These are phyloP conservation scores for Cranoglanis bouderius DNA, from an alignment of 2,113 vertebrate species.

Conservation along the genomic window DNA sequence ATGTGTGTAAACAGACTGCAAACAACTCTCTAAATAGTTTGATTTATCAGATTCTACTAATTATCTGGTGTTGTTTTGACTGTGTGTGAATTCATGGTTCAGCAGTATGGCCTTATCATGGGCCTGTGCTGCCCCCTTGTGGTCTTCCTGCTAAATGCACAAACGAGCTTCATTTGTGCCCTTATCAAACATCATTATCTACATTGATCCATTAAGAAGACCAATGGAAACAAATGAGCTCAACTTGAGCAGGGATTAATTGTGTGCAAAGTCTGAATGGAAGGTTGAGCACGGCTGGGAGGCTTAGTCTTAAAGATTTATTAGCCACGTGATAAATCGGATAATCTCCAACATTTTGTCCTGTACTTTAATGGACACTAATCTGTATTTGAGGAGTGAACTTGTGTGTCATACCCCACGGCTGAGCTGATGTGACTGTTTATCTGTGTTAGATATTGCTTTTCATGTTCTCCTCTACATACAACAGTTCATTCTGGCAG, in stretches of 20 bases:
- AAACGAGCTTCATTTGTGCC: constrained; percentile 4
- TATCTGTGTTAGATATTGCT: neutral
- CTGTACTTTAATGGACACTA: neutral
- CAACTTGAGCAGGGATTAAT: constrained; percentile 33
- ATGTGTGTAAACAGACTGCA: neutral
- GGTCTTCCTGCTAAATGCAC: constrained; percentile 45
- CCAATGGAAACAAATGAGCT: constrained; percentile 36
- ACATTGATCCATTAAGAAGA: constrained; percentile 38
- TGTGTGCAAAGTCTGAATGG: constrained; percentile 29
- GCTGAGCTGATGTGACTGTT: neutral
- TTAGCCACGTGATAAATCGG: constrained; percentile 32
- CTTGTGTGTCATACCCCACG: neutral
- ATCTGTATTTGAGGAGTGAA: neutral
- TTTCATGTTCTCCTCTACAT: neutral
- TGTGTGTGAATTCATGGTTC: neutral
- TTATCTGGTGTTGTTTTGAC: neutral
- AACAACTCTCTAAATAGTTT: neutral
- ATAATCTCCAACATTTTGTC: constrained; percentile 34
- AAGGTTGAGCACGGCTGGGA: neutral
- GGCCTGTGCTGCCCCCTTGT: constrained; percentile 59
- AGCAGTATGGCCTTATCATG: neutral
- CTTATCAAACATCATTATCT: constrained; percentile 37
- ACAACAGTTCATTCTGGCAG: neutral
- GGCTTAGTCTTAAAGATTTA: constrained; percentile 40
- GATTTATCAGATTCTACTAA: neutral